Evolutionary conservation across 2,113 vertebrate species (phyloP).

Genomic region (Riparia riparia): DNA sequence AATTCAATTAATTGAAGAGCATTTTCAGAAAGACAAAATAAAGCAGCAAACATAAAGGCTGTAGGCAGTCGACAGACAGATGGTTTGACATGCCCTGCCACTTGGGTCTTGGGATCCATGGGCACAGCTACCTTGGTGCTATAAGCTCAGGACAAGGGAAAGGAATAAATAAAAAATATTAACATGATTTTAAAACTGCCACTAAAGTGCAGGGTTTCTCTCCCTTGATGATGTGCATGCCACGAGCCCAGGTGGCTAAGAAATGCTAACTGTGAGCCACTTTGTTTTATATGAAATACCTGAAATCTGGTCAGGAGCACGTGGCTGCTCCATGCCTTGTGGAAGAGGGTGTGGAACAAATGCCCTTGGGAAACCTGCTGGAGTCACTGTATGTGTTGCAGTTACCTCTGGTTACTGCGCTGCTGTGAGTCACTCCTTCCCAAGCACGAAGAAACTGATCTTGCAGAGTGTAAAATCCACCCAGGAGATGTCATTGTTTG

Average conservation of each 20-base stretch:
- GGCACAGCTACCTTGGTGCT: background rate
- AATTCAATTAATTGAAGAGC: background rate
- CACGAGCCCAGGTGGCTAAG: background rate
- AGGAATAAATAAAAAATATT: background rate
- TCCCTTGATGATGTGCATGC: background rate
- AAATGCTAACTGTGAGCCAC: background rate
- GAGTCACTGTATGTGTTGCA: background rate
- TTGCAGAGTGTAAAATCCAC: background rate
- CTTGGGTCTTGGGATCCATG: background rate
- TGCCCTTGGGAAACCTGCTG: background rate
- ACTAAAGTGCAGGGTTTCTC: background rate
- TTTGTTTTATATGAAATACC: background rate
- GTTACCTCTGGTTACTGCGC: background rate
- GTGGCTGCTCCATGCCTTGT: background rate
- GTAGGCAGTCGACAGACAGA: background rate
- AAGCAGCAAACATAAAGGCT: background rate
- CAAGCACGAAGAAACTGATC: background rate
- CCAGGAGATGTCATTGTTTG: background rate
- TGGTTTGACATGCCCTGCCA: background rate
- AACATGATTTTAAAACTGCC: background rate
- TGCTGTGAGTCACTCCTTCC: constrained; percentile 23
- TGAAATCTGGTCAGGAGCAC: background rate
- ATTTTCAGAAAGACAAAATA: background rate
- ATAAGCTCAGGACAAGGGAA: background rate
- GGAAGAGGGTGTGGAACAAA: constrained; percentile 17